Base-by-base conservation (phyloP, 1,140 invertebrate species). In the Pseudomyrmex pallidus region DNA sequence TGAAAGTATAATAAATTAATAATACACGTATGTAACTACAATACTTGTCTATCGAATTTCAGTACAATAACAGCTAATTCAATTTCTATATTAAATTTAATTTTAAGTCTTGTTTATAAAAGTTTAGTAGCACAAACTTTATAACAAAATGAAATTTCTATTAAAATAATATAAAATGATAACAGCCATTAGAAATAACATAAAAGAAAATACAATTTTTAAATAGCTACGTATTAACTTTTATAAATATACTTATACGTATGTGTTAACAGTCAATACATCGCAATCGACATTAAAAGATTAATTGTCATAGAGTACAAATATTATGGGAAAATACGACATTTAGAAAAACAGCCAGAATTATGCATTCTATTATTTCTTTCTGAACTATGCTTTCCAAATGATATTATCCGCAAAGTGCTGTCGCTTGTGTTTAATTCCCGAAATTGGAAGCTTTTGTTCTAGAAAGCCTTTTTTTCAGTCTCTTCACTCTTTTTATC, bases 391-490 rank as follows among this genome's bases (percentile, higher is more conserved):
- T 35, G 85, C 72, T 86, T 87, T 50, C 48, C 22, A 22, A 57
- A 62, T 59, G 25, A 74, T 64, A 54, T 59, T 64, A 66, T 56
- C 13, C 72, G 57, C 57, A 46, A 20, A 85, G 48, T 56, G 72
- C 59, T 78, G 17, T 64, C 57, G 74, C 74, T 87, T 86, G 68
- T 67, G 48, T 57, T 22, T 12, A 50, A 52, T 50, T 10, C 8
- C 12, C 3, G 17, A 50, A 52, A 67, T 17, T 70, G 0, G 48
- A 15, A 20, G 25, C 61, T 80, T 52, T 48, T 73, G 54, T 83
- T 78, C 59, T 72, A 76, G 52, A 83, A 59, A 84, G 63, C 62
- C 74, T 57, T 61, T 48, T 52, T 74, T 82, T 74, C n/a, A 74
- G 7, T 74, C 78, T 82, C 15, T 82, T 74, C 25, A 82, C n/a